Percentiles rank a stretch among this genome's conserved stretches.
These are phyloP conservation scores for Zaprionus lineosus DNA, from an alignment of 2,888 invertebrate species.

Conservation along the genomic window DNA sequence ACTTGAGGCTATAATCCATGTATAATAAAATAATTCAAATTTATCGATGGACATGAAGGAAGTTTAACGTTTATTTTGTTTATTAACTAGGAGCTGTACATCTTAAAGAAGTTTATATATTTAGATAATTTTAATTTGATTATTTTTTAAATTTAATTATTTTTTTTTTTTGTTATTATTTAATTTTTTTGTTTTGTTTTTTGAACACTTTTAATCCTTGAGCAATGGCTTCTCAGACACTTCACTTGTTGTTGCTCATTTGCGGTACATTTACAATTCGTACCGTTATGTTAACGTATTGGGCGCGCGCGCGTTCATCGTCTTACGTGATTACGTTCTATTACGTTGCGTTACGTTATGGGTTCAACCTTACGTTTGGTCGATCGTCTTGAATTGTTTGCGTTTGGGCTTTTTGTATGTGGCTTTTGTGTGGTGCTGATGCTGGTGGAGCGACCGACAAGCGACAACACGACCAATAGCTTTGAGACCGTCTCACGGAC, in stretches of 20 bases:
- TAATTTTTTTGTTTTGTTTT: not conserved
- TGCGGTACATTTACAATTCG: conserved; percentile 11
- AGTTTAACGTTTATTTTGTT: conserved; percentile 9
- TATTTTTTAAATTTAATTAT: not conserved
- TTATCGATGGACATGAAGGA: too few relatives aligned
- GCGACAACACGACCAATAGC: conserved; percentile 79
- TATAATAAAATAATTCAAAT: too few relatives aligned
- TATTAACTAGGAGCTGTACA: conserved; percentile 16
- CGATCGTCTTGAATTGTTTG: conserved; percentile 31
- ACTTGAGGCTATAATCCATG: too few relatives aligned
- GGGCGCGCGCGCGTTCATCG: conserved; percentile 23
- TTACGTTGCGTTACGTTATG: conserved; percentile 10
- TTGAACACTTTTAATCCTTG: conserved; percentile 36
- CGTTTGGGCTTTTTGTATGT: conserved; percentile 6
- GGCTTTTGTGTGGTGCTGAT: conserved; percentile 30
- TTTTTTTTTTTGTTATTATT: not conserved
- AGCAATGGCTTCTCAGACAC: conserved; percentile 21
- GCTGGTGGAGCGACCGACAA: conserved; percentile 62
- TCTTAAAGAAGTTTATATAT: not conserved
- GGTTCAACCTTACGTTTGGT: conserved; percentile 31
- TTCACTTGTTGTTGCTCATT: conserved; percentile 12
- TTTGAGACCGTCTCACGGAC: conserved; percentile 80
- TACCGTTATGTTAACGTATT: conserved; percentile 40
- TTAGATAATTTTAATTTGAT: not conserved
- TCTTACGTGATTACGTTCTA: conserved; percentile 26